A percentile compares a stretch with the other conserved stretches of the same genome.
Conservation (phyloP, 2,113 vertebrate genomes). For the Tyrannus savana region DNA sequence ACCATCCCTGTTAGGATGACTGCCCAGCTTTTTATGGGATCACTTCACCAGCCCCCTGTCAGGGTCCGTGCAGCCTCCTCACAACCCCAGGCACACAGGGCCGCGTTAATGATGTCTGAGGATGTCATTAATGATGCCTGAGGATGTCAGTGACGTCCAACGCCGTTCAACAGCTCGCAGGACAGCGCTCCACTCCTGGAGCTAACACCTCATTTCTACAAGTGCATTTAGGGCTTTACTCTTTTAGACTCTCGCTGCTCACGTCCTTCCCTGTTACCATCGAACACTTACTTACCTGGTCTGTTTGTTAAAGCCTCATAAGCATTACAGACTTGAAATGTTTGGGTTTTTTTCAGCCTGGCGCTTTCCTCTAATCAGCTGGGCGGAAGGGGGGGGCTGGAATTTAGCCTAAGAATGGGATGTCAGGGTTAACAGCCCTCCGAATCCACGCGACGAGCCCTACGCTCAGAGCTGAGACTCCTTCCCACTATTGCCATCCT, state of each 20-base stretch:
- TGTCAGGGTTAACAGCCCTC: background rate
- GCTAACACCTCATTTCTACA: background rate
- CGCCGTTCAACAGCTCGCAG: background rate
- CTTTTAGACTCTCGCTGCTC: background rate
- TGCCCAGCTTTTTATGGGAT: background rate
- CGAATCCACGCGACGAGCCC: background rate
- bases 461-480: background rate
- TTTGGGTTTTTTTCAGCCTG: background rate
- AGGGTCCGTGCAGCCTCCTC: background rate
- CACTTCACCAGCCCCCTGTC: background rate
- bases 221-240: background rate
- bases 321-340: background rate
- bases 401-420: background rate
- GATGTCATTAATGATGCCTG: background rate
- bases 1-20: rapidly evolving
- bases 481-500: background rate
- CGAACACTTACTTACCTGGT: background rate
- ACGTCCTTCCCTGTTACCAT: background rate
- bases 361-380: background rate
- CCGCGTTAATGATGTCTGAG: background rate
- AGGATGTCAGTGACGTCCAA: background rate
- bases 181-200: background rate
- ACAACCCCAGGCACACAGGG: background rate
- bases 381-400: background rate
- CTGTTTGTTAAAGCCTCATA: background rate